Percentiles rank a stretch among this genome's conserved stretches.
These are phyloP conservation scores for Graptemys geographica DNA, from an alignment of 2,797 vertebrate species.

Conservation along the genomic window DNA sequence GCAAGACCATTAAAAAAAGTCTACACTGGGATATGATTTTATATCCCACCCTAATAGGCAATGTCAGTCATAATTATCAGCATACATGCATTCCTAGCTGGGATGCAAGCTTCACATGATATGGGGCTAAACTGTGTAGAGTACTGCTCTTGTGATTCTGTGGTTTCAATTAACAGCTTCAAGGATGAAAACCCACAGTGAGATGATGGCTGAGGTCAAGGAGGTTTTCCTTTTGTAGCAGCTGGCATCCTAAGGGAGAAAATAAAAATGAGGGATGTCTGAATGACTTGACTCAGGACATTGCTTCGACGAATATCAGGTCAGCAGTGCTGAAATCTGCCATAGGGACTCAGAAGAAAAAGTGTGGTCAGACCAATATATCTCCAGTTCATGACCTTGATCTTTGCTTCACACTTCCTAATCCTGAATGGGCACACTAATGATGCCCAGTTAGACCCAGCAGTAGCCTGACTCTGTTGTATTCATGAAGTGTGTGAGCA, in stretches of 20 bases:
- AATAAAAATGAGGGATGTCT: conserved; percentile 7
- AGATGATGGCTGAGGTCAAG: conserved; percentile 44
- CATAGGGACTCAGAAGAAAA: background rate
- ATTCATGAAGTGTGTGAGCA: conserved; percentile 26
- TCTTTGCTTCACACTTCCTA: conserved; percentile 8
- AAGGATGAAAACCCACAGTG: conserved; percentile 14
- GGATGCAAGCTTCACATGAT: conserved; percentile 45
- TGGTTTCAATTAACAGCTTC: conserved; percentile 52
- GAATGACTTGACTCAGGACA: conserved; percentile 7
- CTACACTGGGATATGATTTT: conserved; percentile 44
- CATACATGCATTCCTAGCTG: conserved; percentile 41
- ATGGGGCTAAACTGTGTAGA: conserved; percentile 32
- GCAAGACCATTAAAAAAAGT: conserved; percentile 42
- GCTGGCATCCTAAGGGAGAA: conserved; percentile 43
- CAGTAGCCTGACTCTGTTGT: conserved; percentile 18
- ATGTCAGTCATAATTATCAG: conserved; percentile 64
- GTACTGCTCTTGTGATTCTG: conserved; percentile 22
- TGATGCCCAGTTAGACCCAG: background rate
- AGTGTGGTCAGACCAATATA: conserved; percentile 19
- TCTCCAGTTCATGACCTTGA: conserved; percentile 17
- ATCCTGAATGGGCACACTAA: conserved; percentile 1
- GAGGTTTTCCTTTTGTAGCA: conserved; percentile 21
- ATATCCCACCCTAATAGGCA: conserved; percentile 50
- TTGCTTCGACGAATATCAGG: background rate
- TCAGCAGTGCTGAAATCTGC: background rate